phyloP scores from a whole-genome alignment of 1,140 invertebrate genomes.

The Artemia franciscana region DNA sequence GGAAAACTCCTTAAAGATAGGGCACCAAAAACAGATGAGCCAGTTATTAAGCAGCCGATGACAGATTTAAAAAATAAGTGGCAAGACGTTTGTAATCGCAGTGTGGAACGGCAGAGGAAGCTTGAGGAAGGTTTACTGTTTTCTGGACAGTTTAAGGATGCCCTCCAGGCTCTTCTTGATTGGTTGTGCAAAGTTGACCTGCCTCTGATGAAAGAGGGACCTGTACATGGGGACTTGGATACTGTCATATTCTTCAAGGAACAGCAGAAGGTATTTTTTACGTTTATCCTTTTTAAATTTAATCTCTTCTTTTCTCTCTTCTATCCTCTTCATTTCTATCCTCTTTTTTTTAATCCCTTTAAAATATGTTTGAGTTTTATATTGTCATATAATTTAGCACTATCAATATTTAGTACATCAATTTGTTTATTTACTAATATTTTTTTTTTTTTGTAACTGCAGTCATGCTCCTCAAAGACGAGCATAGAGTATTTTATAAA shows the following conservation, averaged over 20 bases:
- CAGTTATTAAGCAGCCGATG: conserved; percentile 55
- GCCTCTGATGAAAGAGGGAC: conserved; percentile 47
- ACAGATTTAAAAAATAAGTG: conserved; percentile 78
- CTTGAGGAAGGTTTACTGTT: conserved; percentile 79
- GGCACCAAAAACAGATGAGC: conserved; percentile 70
- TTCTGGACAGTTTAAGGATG: conserved; percentile 90
- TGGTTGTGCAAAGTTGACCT: conserved; percentile 69
- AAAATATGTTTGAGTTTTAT: no score
- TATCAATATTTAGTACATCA: no score
- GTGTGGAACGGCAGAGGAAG: conserved; percentile 77
- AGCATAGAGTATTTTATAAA: no score
- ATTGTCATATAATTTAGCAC: no score
- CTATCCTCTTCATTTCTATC: no score
- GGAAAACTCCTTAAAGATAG: conserved; percentile 79
- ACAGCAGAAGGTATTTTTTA: conserved; percentile 66
- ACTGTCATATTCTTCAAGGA: conserved; percentile 81
- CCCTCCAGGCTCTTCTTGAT: conserved; percentile 71
- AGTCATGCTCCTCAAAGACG: no score
- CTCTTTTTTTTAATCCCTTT: no score
- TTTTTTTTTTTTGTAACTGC: no score
- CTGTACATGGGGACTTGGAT: conserved; percentile 82
- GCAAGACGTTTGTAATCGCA: conserved; percentile 79
- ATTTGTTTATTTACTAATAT: no score
- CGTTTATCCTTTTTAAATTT: no score
- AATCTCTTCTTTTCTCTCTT: no score